These are phyloP conservation scores for Dromococcyx pavoninus DNA, from an alignment of 2,797 vertebrate genomes.

Conservation along the genomic window DNA sequence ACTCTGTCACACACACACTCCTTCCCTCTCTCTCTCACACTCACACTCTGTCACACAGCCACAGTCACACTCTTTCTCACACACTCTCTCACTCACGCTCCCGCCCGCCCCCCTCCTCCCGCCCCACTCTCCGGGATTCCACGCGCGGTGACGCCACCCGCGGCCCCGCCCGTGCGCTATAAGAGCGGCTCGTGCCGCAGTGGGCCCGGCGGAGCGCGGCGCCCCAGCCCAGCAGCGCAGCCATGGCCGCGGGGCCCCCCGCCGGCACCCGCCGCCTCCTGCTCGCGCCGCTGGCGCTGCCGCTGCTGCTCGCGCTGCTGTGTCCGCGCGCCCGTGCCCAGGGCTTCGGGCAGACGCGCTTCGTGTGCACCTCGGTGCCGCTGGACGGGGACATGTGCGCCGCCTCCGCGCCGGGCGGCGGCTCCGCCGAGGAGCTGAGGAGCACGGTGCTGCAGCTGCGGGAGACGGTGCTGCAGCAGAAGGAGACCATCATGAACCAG, in stretches of 20 bases:
- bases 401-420: constrained; percentile 87
- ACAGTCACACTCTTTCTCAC: too few relatives aligned
- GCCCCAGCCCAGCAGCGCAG: neutral
- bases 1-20: too few relatives aligned
- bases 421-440: constrained; percentile 89
- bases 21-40: too few relatives aligned
- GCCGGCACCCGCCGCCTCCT: neutral
- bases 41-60: too few relatives aligned
- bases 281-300: constrained; percentile 51
- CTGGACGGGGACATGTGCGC: constrained; percentile 94
- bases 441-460: constrained; percentile 91
- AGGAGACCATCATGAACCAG: constrained; percentile 95
- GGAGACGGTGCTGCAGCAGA: constrained; percentile 94
- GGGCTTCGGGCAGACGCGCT: constrained; percentile 91
- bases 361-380: constrained; percentile 96
- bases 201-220: constrained; percentile 79
- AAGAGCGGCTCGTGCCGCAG: constrained; percentile 76
- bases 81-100: too few relatives aligned
- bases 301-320: constrained; percentile 78
- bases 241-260: constrained; percentile 40
- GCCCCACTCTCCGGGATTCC: constrained; percentile 67
- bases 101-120: neutral
- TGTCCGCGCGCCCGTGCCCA: constrained; percentile 77
- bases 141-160: constrained; percentile 78
- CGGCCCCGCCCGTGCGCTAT: constrained; percentile 80